Base-by-base conservation (phyloP, 2,113 vertebrate genomes). In the Laterallus jamaicensis region DNA sequence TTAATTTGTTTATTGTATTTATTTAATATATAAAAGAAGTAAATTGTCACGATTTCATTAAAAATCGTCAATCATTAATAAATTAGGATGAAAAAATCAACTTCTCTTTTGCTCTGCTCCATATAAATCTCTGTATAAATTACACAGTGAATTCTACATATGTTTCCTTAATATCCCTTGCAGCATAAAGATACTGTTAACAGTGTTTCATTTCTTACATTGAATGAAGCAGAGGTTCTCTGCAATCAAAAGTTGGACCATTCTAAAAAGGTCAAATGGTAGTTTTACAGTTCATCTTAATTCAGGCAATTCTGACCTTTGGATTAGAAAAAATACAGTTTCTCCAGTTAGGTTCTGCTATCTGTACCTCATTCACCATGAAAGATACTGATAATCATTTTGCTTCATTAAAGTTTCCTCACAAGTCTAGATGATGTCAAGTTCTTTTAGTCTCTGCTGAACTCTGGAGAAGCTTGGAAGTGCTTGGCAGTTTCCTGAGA, bases 371-470 rank as follows among this genome's bases (percentile, higher is more conserved):
- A 58, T 87, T 70, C 37, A 78, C 21, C 6, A n/a, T 25, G 12
- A 31, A 74, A 58, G 9, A n/a, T 19, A 25, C 28, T 81, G 32
- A 68, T 37, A 82, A 75, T 60, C 3, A 81, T 24, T 86, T 66
- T 89, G 11, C 15, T 85, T 84, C n/a, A 18, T 31, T 60, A n/a
- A 91, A 69, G 44, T 74, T 84, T 18, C 40, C 32, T 89, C 50
- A 80, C 0, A 1, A 84, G 50, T 44, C 26, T 49, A 69, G 40
- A 39, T 54, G 40, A n/a, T 78, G 20, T 14, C 60, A 70, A 49
- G 24, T 78, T 89, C 42, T 88, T 86, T 37, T 13, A 74, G 47
- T 29, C 12, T 91, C 69, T 58, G 20, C 37, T 91, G 56, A 91
- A 62, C 66, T 59, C 47, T 74, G 47, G 17, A 0, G 11, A 87